Conservation (phyloP, 2,888 invertebrate genomes). For the Drosophila histrio region DNA sequence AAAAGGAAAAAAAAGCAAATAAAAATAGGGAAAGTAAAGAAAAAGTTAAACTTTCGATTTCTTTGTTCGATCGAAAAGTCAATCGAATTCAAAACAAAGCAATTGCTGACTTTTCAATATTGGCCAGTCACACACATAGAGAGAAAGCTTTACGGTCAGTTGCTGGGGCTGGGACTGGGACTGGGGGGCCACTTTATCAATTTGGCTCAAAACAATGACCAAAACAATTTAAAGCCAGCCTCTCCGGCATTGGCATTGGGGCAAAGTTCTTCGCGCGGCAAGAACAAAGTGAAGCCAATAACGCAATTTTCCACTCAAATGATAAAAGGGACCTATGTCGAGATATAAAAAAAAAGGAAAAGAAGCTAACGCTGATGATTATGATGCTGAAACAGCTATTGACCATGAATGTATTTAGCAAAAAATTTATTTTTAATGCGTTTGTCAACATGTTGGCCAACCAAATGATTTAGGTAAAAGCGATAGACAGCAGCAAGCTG, state of each 20-base stretch:
- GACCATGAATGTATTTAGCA: slow-evolving; percentile 52
- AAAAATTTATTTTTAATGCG: slow-evolving; percentile 68
- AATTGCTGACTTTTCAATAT: slow-evolving; percentile 11
- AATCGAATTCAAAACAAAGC: slow-evolving; percentile 16
- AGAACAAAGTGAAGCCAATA: slow-evolving; percentile 60
- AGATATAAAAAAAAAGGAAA: not conserved
- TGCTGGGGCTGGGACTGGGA: too few species aligned
- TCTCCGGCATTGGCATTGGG: not conserved
- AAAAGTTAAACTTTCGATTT: slow-evolving; percentile 2
- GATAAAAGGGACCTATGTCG: slow-evolving; percentile 63
- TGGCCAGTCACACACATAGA: slow-evolving; percentile 1
- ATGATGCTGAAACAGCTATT: slow-evolving; percentile 4
- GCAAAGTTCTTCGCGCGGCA: slow-evolving; percentile 40
- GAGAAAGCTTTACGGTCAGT: slow-evolving; percentile 1
- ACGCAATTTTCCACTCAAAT: slow-evolving; percentile 78
- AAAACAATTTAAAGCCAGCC: slow-evolving; percentile 36
- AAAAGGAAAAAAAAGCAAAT: not conserved
- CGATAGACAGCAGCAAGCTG: slow-evolving; percentile 1
- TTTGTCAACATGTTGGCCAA: slow-evolving; percentile 56
- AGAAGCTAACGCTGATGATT: not conserved
- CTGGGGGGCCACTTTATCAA: slow-evolving; percentile 38
- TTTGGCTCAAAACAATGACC: slow-evolving; percentile 30
- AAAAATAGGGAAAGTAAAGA: not conserved
- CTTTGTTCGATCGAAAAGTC: slow-evolving; percentile 7
- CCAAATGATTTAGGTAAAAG: slow-evolving; percentile 10